These are phyloP conservation scores for Cydia splendana DNA, from an alignment of 1,140 invertebrate genomes.

Conservation along the genomic window DNA sequence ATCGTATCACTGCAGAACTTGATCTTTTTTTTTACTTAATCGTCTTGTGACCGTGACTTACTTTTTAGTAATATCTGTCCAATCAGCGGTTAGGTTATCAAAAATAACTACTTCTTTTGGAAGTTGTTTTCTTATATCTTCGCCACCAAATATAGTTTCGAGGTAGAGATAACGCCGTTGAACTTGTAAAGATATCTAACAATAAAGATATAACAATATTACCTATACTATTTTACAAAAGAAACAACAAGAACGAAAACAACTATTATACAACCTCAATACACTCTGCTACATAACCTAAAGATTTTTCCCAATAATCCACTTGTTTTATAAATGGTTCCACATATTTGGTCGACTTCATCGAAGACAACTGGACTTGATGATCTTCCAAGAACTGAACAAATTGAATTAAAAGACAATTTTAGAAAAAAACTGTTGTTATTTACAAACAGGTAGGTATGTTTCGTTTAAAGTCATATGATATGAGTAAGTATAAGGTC, in stretches of 20 bases:
- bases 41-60: constrained; percentile 38
- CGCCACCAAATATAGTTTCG: constrained; percentile 91
- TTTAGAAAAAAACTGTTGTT: too few species aligned
- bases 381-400: constrained; percentile 85
- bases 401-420: background rate
- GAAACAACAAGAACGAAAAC: background rate
- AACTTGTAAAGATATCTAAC: constrained; percentile 83
- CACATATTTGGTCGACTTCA: constrained; percentile 93
- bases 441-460: too few species aligned
- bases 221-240: constrained; percentile 1
- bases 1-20: too few species aligned
- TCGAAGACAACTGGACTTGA: constrained; percentile 86
- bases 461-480: too few species aligned
- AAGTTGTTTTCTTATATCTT: constrained; percentile 91
- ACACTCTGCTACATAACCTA: constrained; percentile 89
- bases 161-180: constrained; percentile 91
- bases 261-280: constrained; percentile 80
- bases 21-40: too few species aligned
- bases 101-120: constrained; percentile 89
- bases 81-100: constrained; percentile 85
- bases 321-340: constrained; percentile 90
- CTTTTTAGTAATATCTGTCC: constrained; percentile 86
- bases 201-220: constrained; percentile 27
- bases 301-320: constrained; percentile 90
- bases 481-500: too few species aligned